Conservation (phyloP, 1,140 invertebrate species). For the Plodia interpunctella region DNA sequence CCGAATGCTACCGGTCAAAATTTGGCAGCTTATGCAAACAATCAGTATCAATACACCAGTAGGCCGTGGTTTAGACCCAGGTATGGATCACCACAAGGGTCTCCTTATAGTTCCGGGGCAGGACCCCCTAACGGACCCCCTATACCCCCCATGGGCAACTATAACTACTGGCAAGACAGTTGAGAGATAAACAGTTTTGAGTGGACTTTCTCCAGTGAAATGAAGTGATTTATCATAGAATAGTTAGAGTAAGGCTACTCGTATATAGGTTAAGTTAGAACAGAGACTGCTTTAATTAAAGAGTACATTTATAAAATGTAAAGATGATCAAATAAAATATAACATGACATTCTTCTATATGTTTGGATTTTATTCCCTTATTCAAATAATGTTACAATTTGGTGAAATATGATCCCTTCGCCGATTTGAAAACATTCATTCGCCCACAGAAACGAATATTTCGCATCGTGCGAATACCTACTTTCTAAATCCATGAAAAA, state of each 20-base stretch:
- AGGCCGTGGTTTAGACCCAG: slow-evolving; percentile 63
- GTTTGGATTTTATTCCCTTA: not conserved
- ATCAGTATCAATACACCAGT: slow-evolving; percentile 61
- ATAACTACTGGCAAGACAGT: slow-evolving; percentile 70
- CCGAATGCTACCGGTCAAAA: slow-evolving; percentile 69
- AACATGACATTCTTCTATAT: not conserved
- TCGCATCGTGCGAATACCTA: no score
- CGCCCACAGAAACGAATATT: no score
- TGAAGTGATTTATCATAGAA: slow-evolving; percentile 11
- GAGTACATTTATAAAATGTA: slow-evolving; percentile 68
- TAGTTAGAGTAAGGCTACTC: slow-evolving; percentile 9
- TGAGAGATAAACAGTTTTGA: slow-evolving; percentile 51
- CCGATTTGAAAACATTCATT: no score
- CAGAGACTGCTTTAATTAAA: slow-evolving; percentile 56
- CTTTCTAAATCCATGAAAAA: no score
- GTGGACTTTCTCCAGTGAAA: slow-evolving; percentile 23
- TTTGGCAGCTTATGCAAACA: slow-evolving; percentile 64
- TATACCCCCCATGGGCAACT: slow-evolving; percentile 52
- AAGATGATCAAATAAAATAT: slow-evolving; percentile 26
- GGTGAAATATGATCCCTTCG: not conserved
- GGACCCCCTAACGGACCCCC: slow-evolving; percentile 47
- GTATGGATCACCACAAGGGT: slow-evolving; percentile 58
- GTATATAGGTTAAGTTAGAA: slow-evolving; percentile 21
- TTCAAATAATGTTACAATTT: not conserved
- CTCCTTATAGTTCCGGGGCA: slow-evolving; percentile 47